Evolutionary conservation across 2,113 vertebrate genomes (phyloP).

Genomic region (Urocynchramus pylzowi): DNA sequence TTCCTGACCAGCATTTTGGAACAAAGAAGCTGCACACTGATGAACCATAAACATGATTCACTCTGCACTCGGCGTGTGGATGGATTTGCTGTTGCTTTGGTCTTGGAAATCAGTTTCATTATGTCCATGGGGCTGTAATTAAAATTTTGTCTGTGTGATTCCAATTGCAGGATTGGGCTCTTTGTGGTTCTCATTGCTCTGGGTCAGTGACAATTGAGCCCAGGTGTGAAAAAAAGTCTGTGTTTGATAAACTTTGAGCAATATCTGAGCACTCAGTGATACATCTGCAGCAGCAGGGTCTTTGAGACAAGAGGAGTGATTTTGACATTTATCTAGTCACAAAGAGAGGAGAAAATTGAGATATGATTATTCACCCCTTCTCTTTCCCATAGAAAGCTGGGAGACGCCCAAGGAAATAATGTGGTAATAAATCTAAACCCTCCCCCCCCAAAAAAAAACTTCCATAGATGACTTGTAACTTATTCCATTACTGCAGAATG

Average conservation of each 20-base stretch:
- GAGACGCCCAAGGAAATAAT: background rate
- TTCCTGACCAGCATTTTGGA: conserved; percentile 52
- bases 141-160: background rate
- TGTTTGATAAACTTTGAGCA: background rate
- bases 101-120: background rate
- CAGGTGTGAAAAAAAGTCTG: background rate
- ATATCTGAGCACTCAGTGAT: background rate
- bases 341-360: background rate
- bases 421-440: background rate
- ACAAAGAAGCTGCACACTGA: background rate
- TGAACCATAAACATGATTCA: conserved; percentile 20
- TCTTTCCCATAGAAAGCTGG: background rate
- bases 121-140: background rate
- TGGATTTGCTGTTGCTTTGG: background rate
- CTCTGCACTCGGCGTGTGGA: background rate
- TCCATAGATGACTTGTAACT: background rate
- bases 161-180: background rate
- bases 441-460: background rate
- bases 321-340: background rate
- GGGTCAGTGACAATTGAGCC: background rate
- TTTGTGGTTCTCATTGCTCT: background rate
- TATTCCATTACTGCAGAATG: background rate
- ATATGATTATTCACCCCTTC: background rate
- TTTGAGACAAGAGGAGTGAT: background rate
- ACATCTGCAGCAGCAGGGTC: background rate